Base-by-base conservation (phyloP, 2,797 vertebrate genomes). In the Gallirallus australis region DNA sequence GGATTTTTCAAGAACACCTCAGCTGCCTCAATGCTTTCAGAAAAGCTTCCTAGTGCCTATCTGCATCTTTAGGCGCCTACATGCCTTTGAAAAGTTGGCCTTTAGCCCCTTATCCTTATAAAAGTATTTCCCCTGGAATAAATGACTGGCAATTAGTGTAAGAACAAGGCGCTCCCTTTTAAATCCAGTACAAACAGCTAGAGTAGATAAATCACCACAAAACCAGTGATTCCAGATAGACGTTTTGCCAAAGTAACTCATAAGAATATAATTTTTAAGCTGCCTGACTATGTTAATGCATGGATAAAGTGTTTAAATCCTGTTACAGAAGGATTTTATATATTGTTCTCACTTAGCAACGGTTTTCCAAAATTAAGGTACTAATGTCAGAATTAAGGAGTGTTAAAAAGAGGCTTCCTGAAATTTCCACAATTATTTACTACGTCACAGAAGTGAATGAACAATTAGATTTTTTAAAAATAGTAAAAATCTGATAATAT, bases 161-260 rank as follows among this genome's bases (percentile, higher is more conserved):
- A 91, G 94, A 91, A 88, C 0, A 15, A 91, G 86, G 54, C 65
- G 9, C 61, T 96, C 76, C 91, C 86, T 96, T 92, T 96, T 89
- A 94, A 96, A 95, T 92, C 84, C 91, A 91, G 61, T 86, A 64
- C 86, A 94, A 96, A 95, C 37, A 95, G 40, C 65, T 64, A 52
- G 15, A 53, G 91, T 21, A 90, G 86, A 96, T 88, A 94, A 95
- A 93, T 82, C 30, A 45, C 40, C 45, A 33, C 47, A 93, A 65
- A 82, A 80, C 65, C 69, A 69, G 35, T 35, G 84, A 91, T 47
- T 92, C 64, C 73, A 87, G 76, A 82, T 86, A 92, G 65, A 90
- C 31, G 14, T 81, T 94, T 89, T 7, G 47, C 69, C 84, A 91
- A 95, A 89, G 84, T 83, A 93, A 91, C 72, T 83, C 30, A 39